These are phyloP conservation scores for Raphicerus campestris DNA, from an alignment of 2,113 vertebrate species.

Conservation along the genomic window DNA sequence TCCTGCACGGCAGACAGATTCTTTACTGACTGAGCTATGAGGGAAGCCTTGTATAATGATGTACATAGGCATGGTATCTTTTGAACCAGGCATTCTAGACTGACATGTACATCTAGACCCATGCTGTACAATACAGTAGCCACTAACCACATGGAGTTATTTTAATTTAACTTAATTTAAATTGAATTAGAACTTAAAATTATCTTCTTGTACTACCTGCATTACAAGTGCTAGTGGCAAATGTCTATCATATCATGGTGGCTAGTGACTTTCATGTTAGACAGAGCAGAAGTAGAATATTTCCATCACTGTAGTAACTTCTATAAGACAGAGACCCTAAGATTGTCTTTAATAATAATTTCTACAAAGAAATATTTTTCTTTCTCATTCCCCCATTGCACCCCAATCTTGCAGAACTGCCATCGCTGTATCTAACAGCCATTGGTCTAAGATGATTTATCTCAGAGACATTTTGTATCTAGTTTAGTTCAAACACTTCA, in stretches of 20 bases:
- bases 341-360: background rate
- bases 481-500: background rate
- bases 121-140: background rate
- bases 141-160: background rate
- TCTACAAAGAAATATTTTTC: background rate
- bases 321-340: background rate
- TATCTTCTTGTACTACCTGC: background rate
- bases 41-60: background rate
- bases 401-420: background rate
- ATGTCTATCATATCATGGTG: background rate
- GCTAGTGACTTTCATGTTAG: background rate
- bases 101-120: background rate
- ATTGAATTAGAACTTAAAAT: background rate
- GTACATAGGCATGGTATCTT: background rate
- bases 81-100: background rate
- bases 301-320: background rate
- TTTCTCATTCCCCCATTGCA: background rate
- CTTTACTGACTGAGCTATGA: background rate
- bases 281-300: background rate
- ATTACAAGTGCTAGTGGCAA: background rate
- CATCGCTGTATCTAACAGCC: background rate
- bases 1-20: background rate
- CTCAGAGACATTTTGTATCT: background rate
- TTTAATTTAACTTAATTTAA: background rate
- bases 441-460: background rate